Base-by-base conservation (phyloP, 2,888 invertebrate genomes). In the Cheilosia impressa region DNA sequence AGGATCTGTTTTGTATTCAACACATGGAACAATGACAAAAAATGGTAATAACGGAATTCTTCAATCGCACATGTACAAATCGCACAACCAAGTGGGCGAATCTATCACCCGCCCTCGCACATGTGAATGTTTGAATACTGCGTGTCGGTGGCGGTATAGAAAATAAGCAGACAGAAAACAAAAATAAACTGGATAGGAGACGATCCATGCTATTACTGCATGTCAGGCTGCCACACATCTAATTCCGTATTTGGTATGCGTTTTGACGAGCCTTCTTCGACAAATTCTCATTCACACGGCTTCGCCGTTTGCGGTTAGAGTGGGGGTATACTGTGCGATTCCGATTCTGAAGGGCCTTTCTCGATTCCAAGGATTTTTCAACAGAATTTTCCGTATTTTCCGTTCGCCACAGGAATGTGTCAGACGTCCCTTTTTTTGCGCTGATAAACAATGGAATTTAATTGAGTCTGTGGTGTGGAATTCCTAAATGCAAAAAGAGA, bases 21-120 rank as follows among this genome's bases (percentile, higher is more conserved):
- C 65, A 55, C 87, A 78, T 69, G 65, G 78, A 78, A 87, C 82
- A 87, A 78, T 87, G 82, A 87, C 82, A 82, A 87, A 87, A 87
- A 87, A 87, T 87, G 82, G 82, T 78, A 87, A 87, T 82, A 87
- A 87, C 73, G 82, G 71, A 81, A 87, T 87, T 87, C 87, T 78
- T 87, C 77, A 87, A 87, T 82, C 79, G 79, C 52, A 79, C 79
- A 79, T 72, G 71, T 79, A 79, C 58, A 66, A 79, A 79, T 79
- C 27, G 79, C 72, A 72, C 53, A 72, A 58, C 43, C 77, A 9
- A 58, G 19, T 55, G 55, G 45, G 31, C n/a, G 13, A 43, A 50
- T 24, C 34, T 60, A 27, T 27, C 24, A 52, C 52, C 52, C 53
- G 27, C 6, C 4, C 43, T 2, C 43, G 10, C 41, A 55, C 45